Conservation (phyloP, 2,888 invertebrate genomes). For the Pristionchus japonicus region DNA sequence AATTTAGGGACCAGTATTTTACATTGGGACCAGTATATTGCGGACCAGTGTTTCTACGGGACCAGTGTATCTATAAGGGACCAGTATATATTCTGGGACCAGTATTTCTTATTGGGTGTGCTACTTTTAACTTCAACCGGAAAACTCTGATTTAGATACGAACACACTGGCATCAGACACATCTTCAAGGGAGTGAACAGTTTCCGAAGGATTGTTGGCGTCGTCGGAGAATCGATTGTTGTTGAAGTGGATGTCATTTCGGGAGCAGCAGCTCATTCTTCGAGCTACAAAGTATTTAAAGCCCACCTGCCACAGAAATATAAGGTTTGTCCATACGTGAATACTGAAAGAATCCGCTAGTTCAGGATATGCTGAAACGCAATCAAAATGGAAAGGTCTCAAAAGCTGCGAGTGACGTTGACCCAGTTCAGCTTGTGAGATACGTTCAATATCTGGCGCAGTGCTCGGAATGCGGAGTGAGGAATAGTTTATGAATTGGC, state of each 20-base stretch:
- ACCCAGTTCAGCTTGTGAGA: neutral
- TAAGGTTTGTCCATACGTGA: neutral
- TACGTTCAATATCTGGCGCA: neutral
- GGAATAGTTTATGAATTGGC: neutral
- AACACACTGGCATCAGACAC: neutral
- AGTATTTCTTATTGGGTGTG: too few relatives aligned
- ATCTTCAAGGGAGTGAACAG: constrained; percentile 12
- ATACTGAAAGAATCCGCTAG: too few relatives aligned
- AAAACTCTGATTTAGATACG: constrained; percentile 3
- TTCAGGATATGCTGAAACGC: neutral
- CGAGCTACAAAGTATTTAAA: neutral
- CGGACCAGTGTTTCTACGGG: too few relatives aligned
- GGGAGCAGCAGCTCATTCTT: neutral
- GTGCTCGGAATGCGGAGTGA: neutral
- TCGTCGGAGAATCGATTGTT: neutral
- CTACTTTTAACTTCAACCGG: too few relatives aligned
- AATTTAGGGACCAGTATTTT: too few relatives aligned
- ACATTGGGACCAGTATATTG: too few relatives aligned
- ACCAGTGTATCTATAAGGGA: too few relatives aligned
- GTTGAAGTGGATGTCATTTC: neutral
- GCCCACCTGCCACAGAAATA: neutral
- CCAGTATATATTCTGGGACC: too few relatives aligned
- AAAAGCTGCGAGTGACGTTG: neutral
- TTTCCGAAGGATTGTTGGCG: neutral
- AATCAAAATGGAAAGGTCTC: neutral